Conservation (phyloP, 2,888 invertebrate genomes). For the Nematopogon swammerdamellus region DNA sequence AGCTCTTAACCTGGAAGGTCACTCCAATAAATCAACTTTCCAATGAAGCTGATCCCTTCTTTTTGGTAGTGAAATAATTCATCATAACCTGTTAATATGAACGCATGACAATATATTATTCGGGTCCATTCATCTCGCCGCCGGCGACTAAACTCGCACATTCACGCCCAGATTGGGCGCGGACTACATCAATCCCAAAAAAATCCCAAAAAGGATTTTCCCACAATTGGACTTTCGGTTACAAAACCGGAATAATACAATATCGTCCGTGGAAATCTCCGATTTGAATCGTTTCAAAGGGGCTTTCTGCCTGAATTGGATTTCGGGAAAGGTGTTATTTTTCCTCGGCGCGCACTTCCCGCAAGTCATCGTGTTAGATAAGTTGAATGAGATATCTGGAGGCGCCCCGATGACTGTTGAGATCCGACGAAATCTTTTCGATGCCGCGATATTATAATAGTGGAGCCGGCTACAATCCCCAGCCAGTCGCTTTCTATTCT, state of each 20-base stretch:
- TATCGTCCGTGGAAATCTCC: slow-evolving; percentile 50
- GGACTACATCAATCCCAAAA: slow-evolving; percentile 34
- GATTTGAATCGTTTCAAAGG: slow-evolving; percentile 50
- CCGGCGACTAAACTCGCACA: background rate
- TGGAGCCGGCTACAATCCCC: background rate
- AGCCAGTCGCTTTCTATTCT: background rate
- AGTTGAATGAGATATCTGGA: slow-evolving; percentile 18
- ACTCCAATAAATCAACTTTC: no score
- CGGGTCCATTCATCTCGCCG: slow-evolving; percentile 47
- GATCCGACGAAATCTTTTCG: background rate
- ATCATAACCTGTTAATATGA: slow-evolving; percentile 35
- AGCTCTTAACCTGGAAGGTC: no score
- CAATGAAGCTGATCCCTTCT: no score
- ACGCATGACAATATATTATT: slow-evolving; percentile 55
- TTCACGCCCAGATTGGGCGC: slow-evolving; percentile 23
- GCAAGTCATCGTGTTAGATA: slow-evolving; percentile 25
- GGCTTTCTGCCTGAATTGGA: slow-evolving; percentile 44
- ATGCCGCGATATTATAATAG: background rate
- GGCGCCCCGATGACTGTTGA: slow-evolving; percentile 2
- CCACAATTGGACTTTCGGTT: slow-evolving; percentile 56
- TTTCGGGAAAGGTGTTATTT: slow-evolving; percentile 30
- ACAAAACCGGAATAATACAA: slow-evolving; percentile 55
- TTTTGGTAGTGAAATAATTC: background rate
- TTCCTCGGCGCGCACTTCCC: slow-evolving; percentile 20
- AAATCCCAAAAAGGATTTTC: slow-evolving; percentile 44